Evolutionary conservation across 2,888 invertebrate species (phyloP).

Genomic region (Xestia c-nigrum): DNA sequence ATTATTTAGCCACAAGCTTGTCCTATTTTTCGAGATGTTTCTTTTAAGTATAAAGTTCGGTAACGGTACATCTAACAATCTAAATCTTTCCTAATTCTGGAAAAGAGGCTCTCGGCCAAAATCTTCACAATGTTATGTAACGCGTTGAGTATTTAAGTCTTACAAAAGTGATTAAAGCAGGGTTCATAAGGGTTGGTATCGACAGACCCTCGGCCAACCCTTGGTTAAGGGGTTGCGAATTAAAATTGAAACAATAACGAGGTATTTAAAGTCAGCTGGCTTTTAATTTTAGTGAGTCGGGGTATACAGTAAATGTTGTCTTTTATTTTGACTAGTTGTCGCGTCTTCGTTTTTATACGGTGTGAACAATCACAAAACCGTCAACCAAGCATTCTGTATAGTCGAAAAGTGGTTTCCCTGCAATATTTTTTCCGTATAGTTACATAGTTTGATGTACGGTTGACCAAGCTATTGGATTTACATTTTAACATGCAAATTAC

Average conservation of each 20-base stretch:
- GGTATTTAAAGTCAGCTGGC: conserved; percentile 19
- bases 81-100: not conserved
- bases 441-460: too few species aligned
- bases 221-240: conserved; percentile 24
- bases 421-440: too few species aligned
- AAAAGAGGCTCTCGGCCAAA: conserved; percentile 19
- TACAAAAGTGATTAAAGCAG: conserved; percentile 29
- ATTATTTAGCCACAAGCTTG: too few species aligned
- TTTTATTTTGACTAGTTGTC: not conserved
- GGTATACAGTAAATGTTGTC: not conserved
- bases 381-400: too few species aligned
- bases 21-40: too few species aligned
- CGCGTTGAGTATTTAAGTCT: conserved; percentile 48
- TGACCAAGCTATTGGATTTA: too few species aligned
- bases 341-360: not conserved
- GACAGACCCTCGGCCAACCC: conserved; percentile 34
- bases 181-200: conserved; percentile 57
- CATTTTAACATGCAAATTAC: too few species aligned
- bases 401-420: too few species aligned
- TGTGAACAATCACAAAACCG: too few species aligned
- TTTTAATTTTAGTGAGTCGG: conserved; percentile 16
- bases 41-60: too few species aligned
- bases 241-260: conserved; percentile 55
- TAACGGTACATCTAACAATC: not conserved
- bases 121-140: conserved; percentile 50